Conservation (phyloP, 92 coral and sea anemone genomes). For the Epizoanthus rinbou region DNA sequence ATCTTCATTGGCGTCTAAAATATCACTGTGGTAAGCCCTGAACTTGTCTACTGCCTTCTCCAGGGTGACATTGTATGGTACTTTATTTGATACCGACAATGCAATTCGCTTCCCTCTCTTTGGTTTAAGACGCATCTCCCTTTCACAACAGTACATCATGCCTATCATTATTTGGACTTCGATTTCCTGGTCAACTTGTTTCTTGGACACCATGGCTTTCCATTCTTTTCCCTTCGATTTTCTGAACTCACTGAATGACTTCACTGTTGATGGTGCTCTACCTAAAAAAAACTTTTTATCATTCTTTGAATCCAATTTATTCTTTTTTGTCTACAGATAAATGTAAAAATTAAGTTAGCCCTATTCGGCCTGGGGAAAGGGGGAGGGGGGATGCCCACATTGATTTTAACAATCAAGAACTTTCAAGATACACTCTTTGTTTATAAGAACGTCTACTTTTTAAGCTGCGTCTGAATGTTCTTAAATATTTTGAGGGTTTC, state of each 20-base stretch:
- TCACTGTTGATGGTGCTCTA: slow-evolving; percentile 54
- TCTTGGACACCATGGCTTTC: slow-evolving; percentile 59
- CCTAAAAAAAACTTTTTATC: slow-evolving; percentile 46
- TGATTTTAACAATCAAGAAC: too few relatives aligned
- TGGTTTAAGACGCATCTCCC: slow-evolving; percentile 46
- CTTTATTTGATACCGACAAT: slow-evolving; percentile 39
- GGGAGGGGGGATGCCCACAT: too few relatives aligned
- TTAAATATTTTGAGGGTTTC: too few relatives aligned
- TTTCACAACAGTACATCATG: slow-evolving; percentile 54
- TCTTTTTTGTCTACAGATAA: too few relatives aligned
- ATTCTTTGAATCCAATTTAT: slow-evolving; percentile 20
- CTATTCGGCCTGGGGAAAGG: too few relatives aligned
- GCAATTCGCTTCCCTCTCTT: slow-evolving; percentile 52
- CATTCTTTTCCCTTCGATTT: slow-evolving; percentile 51
- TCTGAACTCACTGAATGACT: slow-evolving; percentile 36
- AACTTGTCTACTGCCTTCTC: slow-evolving; percentile 36
- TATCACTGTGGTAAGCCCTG: slow-evolving; percentile 49
- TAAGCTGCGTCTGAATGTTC: too few relatives aligned
- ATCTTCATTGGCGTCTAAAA: slow-evolving; percentile 54
- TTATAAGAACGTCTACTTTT: too few relatives aligned
- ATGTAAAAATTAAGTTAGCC: too few relatives aligned
- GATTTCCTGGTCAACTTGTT: too few relatives aligned
- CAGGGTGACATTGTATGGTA: background rate
- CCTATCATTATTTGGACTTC: slow-evolving; percentile 47
- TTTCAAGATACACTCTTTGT: too few relatives aligned